phyloP scores from a whole-genome alignment of 2,797 vertebrate genomes.

The Harpagifer antarcticus region DNA sequence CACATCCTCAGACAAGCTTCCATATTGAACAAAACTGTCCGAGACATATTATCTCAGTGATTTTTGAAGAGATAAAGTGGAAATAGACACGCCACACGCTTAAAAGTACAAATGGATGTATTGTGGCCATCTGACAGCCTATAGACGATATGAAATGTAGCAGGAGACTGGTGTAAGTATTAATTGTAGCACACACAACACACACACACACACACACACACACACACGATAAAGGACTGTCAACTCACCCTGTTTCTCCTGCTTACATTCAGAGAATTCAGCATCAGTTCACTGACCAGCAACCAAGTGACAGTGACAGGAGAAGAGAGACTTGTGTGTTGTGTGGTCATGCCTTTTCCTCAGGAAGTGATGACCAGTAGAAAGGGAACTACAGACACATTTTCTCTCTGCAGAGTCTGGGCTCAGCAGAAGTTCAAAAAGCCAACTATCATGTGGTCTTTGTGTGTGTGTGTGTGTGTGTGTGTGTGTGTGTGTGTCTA shows the following conservation, averaged over 20 bases:
- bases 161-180: neutral
- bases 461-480: constrained; percentile 16
- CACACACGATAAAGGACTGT: constrained; percentile 10
- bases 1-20: neutral
- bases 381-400: constrained; percentile 81
- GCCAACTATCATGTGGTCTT: constrained; percentile 84
- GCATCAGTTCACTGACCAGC: constrained; percentile 43
- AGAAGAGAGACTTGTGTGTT: constrained; percentile 27
- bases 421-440: constrained; percentile 86
- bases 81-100: neutral
- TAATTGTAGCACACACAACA: neutral
- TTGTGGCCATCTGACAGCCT: neutral
- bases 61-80: neutral
- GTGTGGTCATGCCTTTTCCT: constrained; percentile 76
- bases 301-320: constrained; percentile 49
- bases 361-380: constrained; percentile 81
- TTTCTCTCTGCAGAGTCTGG: constrained; percentile 72
- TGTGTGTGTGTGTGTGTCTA: constrained; percentile 19
- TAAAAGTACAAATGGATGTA: neutral
- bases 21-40: neutral
- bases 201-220: constrained; percentile 9
- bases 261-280: constrained; percentile 24
- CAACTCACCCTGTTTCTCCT: constrained; percentile 67
- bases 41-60: constrained; percentile 15
- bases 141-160: neutral